phyloP scores from a whole-genome alignment of 2,113 vertebrate genomes.

The Hucho hucho region DNA sequence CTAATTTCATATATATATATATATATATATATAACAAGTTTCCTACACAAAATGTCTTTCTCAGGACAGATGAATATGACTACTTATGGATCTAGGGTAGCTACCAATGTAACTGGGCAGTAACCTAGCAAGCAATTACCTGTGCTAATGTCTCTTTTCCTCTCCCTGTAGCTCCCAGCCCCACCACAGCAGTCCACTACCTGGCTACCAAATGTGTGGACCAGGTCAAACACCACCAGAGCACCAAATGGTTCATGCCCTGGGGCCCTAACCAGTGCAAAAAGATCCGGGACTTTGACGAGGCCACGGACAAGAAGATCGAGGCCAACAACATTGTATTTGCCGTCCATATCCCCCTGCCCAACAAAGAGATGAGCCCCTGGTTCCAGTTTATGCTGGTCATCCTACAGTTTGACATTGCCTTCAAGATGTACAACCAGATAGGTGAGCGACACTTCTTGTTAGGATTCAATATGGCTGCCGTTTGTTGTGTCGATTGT shows the following conservation, averaged over 20 bases:
- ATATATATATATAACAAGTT: no score
- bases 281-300: slow-evolving; percentile 85
- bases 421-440: slow-evolving; percentile 89
- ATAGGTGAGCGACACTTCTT: slow-evolving; percentile 80
- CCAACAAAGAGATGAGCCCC: slow-evolving; percentile 90
- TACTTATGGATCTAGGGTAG: no score
- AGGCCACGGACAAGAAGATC: slow-evolving; percentile 85
- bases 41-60: no score
- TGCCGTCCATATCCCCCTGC: slow-evolving; percentile 85
- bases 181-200: slow-evolving; percentile 84
- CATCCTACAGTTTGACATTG: slow-evolving; percentile 93
- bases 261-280: slow-evolving; percentile 88
- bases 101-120: neutral
- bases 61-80: no score
- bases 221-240: slow-evolving; percentile 76
- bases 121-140: neutral
- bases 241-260: slow-evolving; percentile 87
- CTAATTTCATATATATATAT: no score
- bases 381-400: slow-evolving; percentile 99
- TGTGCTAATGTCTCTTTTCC: neutral
- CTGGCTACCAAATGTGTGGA: slow-evolving; percentile 90
- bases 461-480: neutral
- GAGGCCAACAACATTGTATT: slow-evolving; percentile 97
- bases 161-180: slow-evolving; percentile 84
- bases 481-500: neutral